Percentiles rank a stretch among this genome's conserved stretches.
Conservation (phyloP, 2,113 vertebrate species). For the Pseudorectes ferrugineus region DNA sequence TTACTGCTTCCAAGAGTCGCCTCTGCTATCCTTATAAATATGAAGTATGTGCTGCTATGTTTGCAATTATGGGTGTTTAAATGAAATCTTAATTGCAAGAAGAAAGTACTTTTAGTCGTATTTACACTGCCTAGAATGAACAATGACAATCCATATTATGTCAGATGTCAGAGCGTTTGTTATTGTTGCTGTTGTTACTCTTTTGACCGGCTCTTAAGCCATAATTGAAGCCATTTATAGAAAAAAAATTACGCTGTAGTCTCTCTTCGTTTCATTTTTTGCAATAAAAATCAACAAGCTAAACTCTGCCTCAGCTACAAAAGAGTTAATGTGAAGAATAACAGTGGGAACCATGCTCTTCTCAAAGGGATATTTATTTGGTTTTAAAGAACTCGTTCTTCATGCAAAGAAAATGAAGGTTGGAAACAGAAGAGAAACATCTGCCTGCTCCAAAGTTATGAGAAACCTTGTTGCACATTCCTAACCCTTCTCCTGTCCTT, state of each 20-base stretch:
- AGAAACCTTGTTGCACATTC: slow-evolving; percentile 67
- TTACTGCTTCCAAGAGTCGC: background rate
- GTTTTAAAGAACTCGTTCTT: slow-evolving; percentile 67
- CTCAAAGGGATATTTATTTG: slow-evolving; percentile 67
- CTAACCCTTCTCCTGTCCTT: slow-evolving; percentile 67
- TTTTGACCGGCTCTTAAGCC: background rate
- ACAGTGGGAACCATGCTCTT: slow-evolving; percentile 24
- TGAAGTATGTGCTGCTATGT: slow-evolving; percentile 1
- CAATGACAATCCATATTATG: background rate
- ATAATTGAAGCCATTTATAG: background rate
- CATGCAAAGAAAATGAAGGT: slow-evolving; percentile 69
- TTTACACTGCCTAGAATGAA: slow-evolving; percentile 9
- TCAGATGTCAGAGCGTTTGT: background rate
- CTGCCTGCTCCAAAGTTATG: slow-evolving; percentile 70
- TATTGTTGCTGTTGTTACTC: background rate
- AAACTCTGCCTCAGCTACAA: background rate
- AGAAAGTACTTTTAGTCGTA: background rate
- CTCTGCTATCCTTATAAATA: background rate
- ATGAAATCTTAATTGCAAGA: slow-evolving; percentile 5
- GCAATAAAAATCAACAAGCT: background rate
- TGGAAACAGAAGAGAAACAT: slow-evolving; percentile 74
- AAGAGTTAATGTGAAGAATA: slow-evolving; percentile 53
- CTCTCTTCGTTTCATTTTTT: background rate
- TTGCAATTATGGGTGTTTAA: slow-evolving; percentile 19
- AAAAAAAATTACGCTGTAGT: background rate